Base-by-base conservation (phyloP, 2,888 invertebrate species). In the Candidula unifasciata region DNA sequence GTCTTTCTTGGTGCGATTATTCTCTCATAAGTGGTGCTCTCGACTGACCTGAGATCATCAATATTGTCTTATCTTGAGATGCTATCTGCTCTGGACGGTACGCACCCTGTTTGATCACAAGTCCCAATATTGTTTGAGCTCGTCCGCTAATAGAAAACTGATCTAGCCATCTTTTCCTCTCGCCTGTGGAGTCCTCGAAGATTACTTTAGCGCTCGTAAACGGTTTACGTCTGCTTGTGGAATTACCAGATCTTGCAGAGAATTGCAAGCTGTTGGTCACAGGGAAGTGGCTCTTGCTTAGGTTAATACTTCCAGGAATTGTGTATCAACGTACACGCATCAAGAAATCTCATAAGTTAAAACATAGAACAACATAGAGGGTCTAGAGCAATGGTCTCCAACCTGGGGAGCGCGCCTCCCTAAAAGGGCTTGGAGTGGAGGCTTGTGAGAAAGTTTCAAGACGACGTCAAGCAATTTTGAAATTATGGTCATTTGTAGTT, bases 111-210 rank as follows among this genome's bases (percentile, higher is more conserved):
- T 54, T 71, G 71, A 8, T 52, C 33, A 71, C 18, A 35, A 80
- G 57, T 27, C 30, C 30, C 83, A 83, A 83, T 83, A 83, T 83
- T 83, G 83, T 83, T 83, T 69, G 77, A 77, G 77, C 77, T 57
- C 78, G 74, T 37, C 44, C 33, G 27, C 82, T 35, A 73, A 82
- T 73, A 44, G 60, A 44, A 27, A 24, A 35, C 54, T 27, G 30
- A 35, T 24, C 10, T 54, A 18, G 71, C 57, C 44, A 80, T 69
- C 52, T 69, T 64, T 52, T 24, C 71, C 44, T 54, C 35, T n/a
- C 54, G 52, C 80, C 52, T 13, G 60, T 24, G 80, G 57, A 69
- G 24, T 52, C 71, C 13, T 3, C 3, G 21, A 33, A 74, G 74
- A 74, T 74, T 74, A 54, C 54, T 74, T 74, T 74, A 74, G 52